Base-by-base conservation (phyloP, 2,888 invertebrate genomes). In the Tridacna crocea region DNA sequence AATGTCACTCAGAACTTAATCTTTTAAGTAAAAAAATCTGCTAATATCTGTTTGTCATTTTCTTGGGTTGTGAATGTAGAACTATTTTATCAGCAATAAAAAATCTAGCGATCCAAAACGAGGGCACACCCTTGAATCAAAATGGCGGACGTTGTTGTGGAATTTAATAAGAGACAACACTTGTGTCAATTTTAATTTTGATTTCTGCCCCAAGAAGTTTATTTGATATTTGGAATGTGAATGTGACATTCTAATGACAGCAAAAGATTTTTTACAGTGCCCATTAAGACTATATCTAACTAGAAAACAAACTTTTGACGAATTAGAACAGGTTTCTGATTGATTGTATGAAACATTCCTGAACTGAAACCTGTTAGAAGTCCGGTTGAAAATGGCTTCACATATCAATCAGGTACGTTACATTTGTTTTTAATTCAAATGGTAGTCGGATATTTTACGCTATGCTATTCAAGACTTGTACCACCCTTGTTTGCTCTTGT, bases 121-220 rank as follows among this genome's bases (percentile, higher is more conserved):
- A 87, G 87, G 90, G 87, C 89, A 89, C 89, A 90, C 89, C 92
- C 91, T 89, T 89, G 88, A 88, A 82, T 88, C 89, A 92, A 91
- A 79, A 92, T 92, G 92, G 92, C 91, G 89, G 91, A 87, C 79
- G 80, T 83, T 85, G 81, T 82, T 61, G 70, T 70, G 70, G 70
- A 70, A 26, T 70, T n/a, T 51, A 51, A 22, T n/a, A 70, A 51
- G 51, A 70, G 24, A 48, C 46, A n/a, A 19, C 46, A 70, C 70
- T 70, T 70, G 70, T 70, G 70, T 51, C 24, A 70, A 70, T 48
- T 51, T 51, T 70, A 24, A 51, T n/a, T 24, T 61, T 61, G 24
- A 61, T 13, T 61, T 61, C 19, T 4, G 61, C 10, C 61, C 22
- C 3, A 61, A 17, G 24, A 13, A 17, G 55, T 55, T 55, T 15